phyloP scores from a whole-genome alignment of 2,113 vertebrate genomes.

The Onychorhynchus coronatus region DNA sequence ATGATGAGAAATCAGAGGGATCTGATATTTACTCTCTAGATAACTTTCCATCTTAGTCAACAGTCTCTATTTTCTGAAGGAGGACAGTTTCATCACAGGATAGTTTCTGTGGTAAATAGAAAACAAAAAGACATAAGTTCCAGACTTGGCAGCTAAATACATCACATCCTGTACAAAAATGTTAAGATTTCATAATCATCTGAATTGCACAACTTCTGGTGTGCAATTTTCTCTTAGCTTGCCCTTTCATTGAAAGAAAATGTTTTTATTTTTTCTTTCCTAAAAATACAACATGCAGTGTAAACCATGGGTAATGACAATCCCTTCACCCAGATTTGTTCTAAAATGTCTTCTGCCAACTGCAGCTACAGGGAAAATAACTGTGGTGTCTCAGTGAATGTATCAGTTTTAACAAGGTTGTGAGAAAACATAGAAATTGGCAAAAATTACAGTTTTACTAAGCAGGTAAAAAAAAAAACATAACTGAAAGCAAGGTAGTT shows the following conservation, averaged over 20 bases:
- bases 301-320: background rate
- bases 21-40: background rate
- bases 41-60: background rate
- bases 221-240: background rate
- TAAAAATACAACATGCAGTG: background rate
- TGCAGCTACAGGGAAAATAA: background rate
- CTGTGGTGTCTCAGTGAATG: background rate
- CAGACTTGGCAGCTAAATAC: constrained; percentile 10
- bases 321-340: constrained; percentile 12
- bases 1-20: background rate
- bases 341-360: background rate
- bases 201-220: constrained; percentile 17
- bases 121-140: background rate
- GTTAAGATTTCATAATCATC: constrained; percentile 37
- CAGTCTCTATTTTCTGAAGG: background rate
- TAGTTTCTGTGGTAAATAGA: background rate
- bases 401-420: background rate
- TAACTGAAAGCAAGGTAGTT: background rate
- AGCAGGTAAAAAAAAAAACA: background rate
- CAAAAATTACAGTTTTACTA: background rate
- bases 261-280: constrained; percentile 12
- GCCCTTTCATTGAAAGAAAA: constrained; percentile 39
- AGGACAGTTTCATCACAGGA: background rate
- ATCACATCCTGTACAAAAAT: constrained; percentile 9
- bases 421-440: background rate